Base-by-base conservation (phyloP, 2,113 vertebrate species). In the Ammodytes dubius region DNA sequence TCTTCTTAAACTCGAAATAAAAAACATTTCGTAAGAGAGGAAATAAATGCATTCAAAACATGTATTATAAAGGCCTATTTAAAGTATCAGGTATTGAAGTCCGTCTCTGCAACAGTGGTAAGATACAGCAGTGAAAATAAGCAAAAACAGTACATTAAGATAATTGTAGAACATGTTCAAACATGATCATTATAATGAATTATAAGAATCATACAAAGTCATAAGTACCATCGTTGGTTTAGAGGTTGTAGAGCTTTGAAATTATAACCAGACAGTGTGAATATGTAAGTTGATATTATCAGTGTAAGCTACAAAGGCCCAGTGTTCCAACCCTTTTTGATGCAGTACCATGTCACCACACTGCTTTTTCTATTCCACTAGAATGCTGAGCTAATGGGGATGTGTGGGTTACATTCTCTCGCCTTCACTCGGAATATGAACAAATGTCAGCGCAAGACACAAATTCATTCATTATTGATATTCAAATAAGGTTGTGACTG, bases 331-430 rank as follows among this genome's bases (percentile, higher is more conserved):
- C 12, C 6, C 69, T 27, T 27, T 27, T 8, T 71, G 77, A 78
- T 79, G 72, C 59, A 73, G 71, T 0, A 0, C 17, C 58, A 67
- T 77, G 75, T 77, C 76, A 49, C 6, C 52, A 42, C 58, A 2
- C 46, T 69, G 71, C 71, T 73, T 47, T 65, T 69, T 67, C 58
- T 70, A 0, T 74, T 77, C 54, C 1, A 47, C 56, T 35, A 49
- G 45, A 57, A 42, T 58, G 88, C 81, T 86, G 86, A 79, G 74
- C 39, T 79, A 84, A 77, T 81, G 77, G 65, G 45, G 67, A 61
- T 39, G 76, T 67, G 68, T 76, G 43, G 27, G 27, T 27, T 47
- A 17, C 65, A 70, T 46, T 86, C 73, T 63, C 54, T 39, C 47
- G 70, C 80, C 45, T 53, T 87, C 77, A 56, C 47, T 87, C 37